These are phyloP conservation scores for Sterrhoptilus dennistouni DNA, from an alignment of 2,113 vertebrate genomes.

Conservation along the genomic window DNA sequence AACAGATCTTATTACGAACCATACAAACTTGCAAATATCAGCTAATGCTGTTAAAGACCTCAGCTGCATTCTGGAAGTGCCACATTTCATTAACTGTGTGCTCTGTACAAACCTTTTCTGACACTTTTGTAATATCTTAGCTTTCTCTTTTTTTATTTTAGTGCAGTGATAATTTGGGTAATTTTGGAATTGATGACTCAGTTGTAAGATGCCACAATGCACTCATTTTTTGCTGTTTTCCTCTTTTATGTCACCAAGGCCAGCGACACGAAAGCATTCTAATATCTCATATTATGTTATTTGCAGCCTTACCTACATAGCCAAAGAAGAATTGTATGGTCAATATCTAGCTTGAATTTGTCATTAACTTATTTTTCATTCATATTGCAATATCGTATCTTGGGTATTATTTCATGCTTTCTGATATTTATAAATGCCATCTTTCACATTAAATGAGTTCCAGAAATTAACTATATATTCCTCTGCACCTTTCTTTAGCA, in stretches of 20 bases:
- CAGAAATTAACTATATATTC: conserved; percentile 28
- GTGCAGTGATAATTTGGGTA: not conserved
- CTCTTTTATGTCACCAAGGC: not conserved
- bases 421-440: not conserved
- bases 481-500: not conserved
- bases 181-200: not conserved
- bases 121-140: not conserved
- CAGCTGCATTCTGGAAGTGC: not conserved
- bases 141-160: not conserved
- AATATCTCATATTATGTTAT: not conserved
- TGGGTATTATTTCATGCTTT: conserved; percentile 2
- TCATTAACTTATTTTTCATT: not conserved
- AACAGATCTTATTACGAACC: not conserved
- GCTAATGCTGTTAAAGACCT: not conserved
- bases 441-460: not conserved
- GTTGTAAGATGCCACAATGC: not conserved
- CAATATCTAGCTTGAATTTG: not conserved
- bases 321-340: not conserved
- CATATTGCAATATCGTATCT: not conserved
- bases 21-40: not conserved
- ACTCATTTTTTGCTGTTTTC: not conserved
- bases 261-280: not conserved
- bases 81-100: not conserved
- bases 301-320: not conserved
- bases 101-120: not conserved